phyloP scores from a whole-genome alignment of 2,113 vertebrate genomes.

The Redunca redunca region DNA sequence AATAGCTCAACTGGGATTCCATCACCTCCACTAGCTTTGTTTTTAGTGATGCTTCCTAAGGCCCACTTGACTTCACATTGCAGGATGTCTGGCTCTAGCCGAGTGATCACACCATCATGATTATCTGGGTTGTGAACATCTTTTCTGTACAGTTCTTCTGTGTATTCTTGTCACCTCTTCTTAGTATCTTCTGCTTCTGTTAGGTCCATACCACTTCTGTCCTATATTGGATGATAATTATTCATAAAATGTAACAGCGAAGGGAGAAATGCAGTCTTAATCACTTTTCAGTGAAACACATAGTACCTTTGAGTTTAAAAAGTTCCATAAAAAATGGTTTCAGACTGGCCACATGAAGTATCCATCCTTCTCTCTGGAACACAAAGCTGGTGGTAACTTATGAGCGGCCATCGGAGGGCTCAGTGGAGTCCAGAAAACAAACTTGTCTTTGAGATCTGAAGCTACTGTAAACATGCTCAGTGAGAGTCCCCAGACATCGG shows the following conservation, averaged over 20 bases:
- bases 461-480: not conserved
- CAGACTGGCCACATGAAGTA: too few species aligned
- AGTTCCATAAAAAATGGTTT: not conserved
- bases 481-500: not conserved
- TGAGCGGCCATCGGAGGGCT: not conserved
- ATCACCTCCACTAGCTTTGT: not conserved
- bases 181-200: not conserved
- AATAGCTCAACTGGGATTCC: not conserved
- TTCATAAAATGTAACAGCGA: not conserved
- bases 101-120: not conserved
- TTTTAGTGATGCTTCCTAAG: not conserved
- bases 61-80: not conserved
- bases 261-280: not conserved
- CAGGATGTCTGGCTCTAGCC: not conserved
- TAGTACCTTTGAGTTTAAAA: not conserved
- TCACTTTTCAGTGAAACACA: not conserved
- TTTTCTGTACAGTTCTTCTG: not conserved
- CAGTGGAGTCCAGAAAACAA: not conserved
- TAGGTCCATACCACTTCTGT: not conserved
- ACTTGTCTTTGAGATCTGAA: not conserved
- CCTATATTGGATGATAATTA: not conserved
- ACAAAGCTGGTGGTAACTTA: not conserved
- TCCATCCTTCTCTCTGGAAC: not conserved
- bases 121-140: not conserved
- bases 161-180: not conserved